Conservation (phyloP, 2,797 vertebrate genomes). For the Halcyon smyrnensis region DNA sequence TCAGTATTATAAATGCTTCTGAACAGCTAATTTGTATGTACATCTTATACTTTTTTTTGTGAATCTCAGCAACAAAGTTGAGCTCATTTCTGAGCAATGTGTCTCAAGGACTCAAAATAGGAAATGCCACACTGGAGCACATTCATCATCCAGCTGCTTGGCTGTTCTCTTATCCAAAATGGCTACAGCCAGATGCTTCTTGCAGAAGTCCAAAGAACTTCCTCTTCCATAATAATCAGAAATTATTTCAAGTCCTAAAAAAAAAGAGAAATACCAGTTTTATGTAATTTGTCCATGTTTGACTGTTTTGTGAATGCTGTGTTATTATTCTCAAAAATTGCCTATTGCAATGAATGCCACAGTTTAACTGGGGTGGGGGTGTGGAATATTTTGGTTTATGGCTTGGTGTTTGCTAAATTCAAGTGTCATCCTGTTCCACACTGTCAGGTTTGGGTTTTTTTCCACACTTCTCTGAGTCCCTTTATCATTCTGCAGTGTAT, state of each 20-base stretch:
- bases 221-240: background rate
- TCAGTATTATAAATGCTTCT: background rate
- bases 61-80: background rate
- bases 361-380: background rate
- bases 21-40: background rate
- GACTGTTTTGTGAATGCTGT: background rate
- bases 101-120: background rate
- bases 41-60: background rate
- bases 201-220: background rate
- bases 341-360: background rate
- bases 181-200: background rate
- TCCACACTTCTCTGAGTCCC: background rate
- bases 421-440: background rate
- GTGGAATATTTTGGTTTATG: background rate
- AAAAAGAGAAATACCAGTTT: background rate
- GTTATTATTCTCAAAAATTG: background rate
- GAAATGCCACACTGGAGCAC: background rate
- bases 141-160: background rate
- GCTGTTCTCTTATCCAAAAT: background rate
- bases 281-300: background rate
- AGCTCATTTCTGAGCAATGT: background rate
- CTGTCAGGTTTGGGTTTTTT: background rate
- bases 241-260: background rate
- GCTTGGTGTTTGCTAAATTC: background rate
- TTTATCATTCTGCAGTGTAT: background rate